Conservation (phyloP, 2,888 invertebrate species). For the Clivina fossor region DNA sequence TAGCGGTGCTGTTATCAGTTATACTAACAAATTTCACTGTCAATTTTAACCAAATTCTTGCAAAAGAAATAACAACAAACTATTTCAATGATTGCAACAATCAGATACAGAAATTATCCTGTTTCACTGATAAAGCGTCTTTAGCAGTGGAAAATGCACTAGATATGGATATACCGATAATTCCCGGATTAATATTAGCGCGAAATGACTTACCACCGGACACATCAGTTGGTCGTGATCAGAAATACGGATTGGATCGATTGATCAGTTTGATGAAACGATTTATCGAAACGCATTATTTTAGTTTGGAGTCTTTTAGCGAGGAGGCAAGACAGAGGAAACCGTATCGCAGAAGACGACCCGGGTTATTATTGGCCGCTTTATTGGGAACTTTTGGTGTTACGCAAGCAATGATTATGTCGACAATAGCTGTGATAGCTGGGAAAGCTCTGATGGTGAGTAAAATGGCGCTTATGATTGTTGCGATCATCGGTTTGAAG, state of each 20-base stretch:
- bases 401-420: slow-evolving; percentile 69
- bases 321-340: slow-evolving; percentile 38
- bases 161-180: slow-evolving; percentile 47
- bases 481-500: slow-evolving; percentile 70
- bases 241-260: slow-evolving; percentile 46
- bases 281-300: slow-evolving; percentile 65
- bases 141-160: slow-evolving; percentile 46
- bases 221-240: slow-evolving; percentile 29
- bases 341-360: slow-evolving; percentile 45
- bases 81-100: slow-evolving; percentile 21
- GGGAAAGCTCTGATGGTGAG: slow-evolving; percentile 72
- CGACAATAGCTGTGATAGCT: slow-evolving; percentile 69
- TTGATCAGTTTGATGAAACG: slow-evolving; percentile 60
- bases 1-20: too few species aligned
- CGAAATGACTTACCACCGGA: slow-evolving; percentile 44
- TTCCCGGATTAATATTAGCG: slow-evolving; percentile 46
- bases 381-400: slow-evolving; percentile 57
- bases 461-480: slow-evolving; percentile 72
- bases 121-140: slow-evolving; percentile 48
- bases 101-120: slow-evolving; percentile 37
- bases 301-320: slow-evolving; percentile 58
- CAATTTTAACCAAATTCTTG: neutral
- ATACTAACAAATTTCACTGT: too few species aligned
- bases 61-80: slow-evolving; percentile 3
- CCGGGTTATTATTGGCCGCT: slow-evolving; percentile 19